Conservation (phyloP, 2,888 invertebrate genomes). For the Ophion slaviceki region DNA sequence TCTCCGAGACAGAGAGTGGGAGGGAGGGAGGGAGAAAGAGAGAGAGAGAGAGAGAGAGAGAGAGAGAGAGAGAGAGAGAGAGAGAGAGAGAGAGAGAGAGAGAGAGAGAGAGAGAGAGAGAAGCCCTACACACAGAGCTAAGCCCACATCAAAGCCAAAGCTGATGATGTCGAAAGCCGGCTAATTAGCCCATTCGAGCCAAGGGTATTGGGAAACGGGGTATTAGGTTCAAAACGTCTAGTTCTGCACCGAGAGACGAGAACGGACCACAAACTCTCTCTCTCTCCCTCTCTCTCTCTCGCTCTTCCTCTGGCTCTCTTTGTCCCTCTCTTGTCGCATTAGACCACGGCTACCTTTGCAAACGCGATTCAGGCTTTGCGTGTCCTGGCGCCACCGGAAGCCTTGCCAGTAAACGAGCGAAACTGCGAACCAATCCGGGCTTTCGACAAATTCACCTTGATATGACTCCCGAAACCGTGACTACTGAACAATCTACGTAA, state of each 20-base stretch:
- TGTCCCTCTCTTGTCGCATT: slow-evolving; percentile 15
- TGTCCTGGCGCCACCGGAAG: slow-evolving; percentile 4
- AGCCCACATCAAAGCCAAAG: slow-evolving; percentile 77
- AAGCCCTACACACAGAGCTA: slow-evolving; percentile 34
- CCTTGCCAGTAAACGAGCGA: background rate
- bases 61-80: slow-evolving; percentile 61
- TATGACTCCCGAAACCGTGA: background rate
- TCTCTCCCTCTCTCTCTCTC: slow-evolving; percentile 27
- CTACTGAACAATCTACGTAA: background rate
- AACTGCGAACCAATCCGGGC: background rate
- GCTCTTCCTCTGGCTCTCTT: slow-evolving; percentile 10
- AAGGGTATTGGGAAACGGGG: slow-evolving; percentile 55
- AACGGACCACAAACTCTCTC: slow-evolving; percentile 47
- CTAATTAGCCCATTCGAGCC: slow-evolving; percentile 78
- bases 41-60: slow-evolving; percentile 67
- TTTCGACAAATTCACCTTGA: background rate
- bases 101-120: slow-evolving; percentile 23
- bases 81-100: slow-evolving; percentile 65
- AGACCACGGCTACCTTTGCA: slow-evolving; percentile 13
- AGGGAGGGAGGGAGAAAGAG: slow-evolving; percentile 65
- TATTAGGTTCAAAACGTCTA: slow-evolving; percentile 54
- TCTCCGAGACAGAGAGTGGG: slow-evolving; percentile 68
- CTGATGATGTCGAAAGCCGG: slow-evolving; percentile 79
- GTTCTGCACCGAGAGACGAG: slow-evolving; percentile 8
- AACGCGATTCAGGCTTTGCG: background rate